phyloP scores from a whole-genome alignment of 2,888 invertebrate genomes.

The Tillus elongatus region DNA sequence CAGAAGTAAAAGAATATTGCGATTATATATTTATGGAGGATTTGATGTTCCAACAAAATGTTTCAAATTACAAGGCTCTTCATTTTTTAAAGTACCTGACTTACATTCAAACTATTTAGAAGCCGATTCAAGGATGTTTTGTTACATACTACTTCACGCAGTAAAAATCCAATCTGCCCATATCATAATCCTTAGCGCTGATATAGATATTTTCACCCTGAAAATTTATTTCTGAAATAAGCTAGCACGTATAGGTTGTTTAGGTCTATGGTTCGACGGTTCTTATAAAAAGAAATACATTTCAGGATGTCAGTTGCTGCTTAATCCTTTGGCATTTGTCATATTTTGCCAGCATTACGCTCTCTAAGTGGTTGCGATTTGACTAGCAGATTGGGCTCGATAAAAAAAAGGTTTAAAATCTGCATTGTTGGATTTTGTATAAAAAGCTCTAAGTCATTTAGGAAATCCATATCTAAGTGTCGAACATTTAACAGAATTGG shows the following conservation, averaged over 20 bases:
- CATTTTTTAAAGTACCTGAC: constrained; percentile 23
- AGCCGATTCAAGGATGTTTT: constrained; percentile 21
- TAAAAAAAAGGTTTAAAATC: too few species aligned
- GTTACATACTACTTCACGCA: constrained; percentile 25
- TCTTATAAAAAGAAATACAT: constrained; percentile 16
- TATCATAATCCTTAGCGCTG: constrained; percentile 21
- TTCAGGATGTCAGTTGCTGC: constrained; percentile 16
- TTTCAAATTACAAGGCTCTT: constrained; percentile 21
- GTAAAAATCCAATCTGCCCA: constrained; percentile 19
- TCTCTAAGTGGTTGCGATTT: constrained; percentile 18
- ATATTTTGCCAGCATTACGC: constrained; percentile 13
- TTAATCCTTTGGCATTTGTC: constrained; percentile 11
- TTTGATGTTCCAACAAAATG: constrained; percentile 21
- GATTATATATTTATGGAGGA: constrained; percentile 16
- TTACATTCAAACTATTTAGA: constrained; percentile 25
- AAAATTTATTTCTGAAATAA: constrained; percentile 25
- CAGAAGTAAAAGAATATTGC: constrained; percentile 19
- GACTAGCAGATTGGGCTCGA: constrained; percentile 12
- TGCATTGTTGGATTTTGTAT: constrained; percentile 12
- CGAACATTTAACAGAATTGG: constrained; percentile 18
- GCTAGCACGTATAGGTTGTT: constrained; percentile 16
- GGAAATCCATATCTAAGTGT: constrained; percentile 12
- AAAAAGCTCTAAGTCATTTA: constrained; percentile 13
- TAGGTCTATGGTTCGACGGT: constrained; percentile 17
- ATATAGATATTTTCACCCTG: constrained; percentile 24